phyloP scores from a whole-genome alignment of 2,888 invertebrate species.

The Hoplodrina blanda region DNA sequence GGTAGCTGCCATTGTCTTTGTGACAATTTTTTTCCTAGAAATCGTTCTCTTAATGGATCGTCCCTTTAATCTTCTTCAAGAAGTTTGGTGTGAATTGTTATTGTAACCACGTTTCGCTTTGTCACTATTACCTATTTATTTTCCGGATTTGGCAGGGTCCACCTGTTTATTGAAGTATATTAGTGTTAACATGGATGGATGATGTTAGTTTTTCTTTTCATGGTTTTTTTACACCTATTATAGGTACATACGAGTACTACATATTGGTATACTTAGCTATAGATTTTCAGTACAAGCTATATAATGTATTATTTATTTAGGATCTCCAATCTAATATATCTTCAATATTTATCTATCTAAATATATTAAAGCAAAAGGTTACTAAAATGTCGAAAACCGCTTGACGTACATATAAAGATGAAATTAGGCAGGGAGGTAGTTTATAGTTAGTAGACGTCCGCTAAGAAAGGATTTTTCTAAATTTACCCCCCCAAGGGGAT shows the following conservation, averaged over 20 bases:
- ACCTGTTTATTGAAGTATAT: constrained; percentile 18
- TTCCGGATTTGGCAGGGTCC: background rate
- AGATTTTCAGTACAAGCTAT: too few species aligned
- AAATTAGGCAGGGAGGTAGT: too few species aligned
- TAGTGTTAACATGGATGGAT: constrained; percentile 21
- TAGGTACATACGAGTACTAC: background rate
- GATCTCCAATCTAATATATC: too few species aligned
- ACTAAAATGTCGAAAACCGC: too few species aligned
- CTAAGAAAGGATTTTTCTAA: too few species aligned
- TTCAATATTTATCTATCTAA: too few species aligned
- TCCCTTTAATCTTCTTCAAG: background rate
- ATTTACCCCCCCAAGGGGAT: too few species aligned
- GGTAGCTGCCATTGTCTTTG: background rate
- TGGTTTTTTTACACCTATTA: background rate
- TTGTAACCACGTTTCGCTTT: constrained; percentile 27
- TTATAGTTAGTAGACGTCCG: too few species aligned
- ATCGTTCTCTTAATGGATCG: background rate
- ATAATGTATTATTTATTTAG: too few species aligned
- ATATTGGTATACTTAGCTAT: too few species aligned
- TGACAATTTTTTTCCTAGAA: background rate
- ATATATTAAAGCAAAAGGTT: too few species aligned
- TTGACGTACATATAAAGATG: too few species aligned
- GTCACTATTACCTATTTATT: constrained; percentile 29
- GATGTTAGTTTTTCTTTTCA: background rate
- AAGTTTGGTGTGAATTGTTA: constrained; percentile 3